phyloP scores from a whole-genome alignment of 2,888 invertebrate species.

The Cantharis nigra region DNA sequence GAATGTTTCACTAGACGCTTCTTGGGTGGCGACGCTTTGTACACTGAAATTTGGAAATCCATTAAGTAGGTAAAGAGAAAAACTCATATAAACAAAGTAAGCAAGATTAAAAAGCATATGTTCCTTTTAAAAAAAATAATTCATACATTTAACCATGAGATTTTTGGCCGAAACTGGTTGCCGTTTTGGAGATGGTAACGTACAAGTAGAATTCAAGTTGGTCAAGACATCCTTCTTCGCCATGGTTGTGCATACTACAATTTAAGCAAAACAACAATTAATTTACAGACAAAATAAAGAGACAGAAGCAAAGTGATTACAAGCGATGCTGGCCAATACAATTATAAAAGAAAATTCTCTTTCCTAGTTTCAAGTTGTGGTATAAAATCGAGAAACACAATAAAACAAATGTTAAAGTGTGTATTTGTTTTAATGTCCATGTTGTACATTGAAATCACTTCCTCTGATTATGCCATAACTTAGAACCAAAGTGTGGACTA shows the following conservation, averaged over 20 bases:
- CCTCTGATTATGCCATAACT: neutral
- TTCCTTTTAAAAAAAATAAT: neutral
- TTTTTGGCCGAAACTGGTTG: neutral
- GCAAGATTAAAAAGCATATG: neutral
- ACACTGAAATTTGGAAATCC: neutral
- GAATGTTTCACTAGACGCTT: neutral
- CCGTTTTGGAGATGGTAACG: neutral
- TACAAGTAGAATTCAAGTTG: neutral
- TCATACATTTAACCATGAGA: neutral
- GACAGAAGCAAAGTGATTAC: neutral
- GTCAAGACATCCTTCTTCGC: neutral
- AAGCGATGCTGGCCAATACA: neutral
- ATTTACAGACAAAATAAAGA: neutral
- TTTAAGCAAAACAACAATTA: neutral
- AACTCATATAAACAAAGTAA: neutral
- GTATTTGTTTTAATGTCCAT: neutral
- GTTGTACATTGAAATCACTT: neutral
- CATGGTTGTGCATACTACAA: neutral
- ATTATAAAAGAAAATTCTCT: neutral
- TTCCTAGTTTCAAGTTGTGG: neutral
- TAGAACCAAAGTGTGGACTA: neutral
- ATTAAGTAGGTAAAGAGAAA: neutral
- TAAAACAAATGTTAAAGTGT: neutral
- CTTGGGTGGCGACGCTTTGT: neutral
- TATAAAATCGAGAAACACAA: neutral